These are phyloP conservation scores for Echiichthys vipera DNA, from an alignment of 2,797 vertebrate species.

Conservation along the genomic window DNA sequence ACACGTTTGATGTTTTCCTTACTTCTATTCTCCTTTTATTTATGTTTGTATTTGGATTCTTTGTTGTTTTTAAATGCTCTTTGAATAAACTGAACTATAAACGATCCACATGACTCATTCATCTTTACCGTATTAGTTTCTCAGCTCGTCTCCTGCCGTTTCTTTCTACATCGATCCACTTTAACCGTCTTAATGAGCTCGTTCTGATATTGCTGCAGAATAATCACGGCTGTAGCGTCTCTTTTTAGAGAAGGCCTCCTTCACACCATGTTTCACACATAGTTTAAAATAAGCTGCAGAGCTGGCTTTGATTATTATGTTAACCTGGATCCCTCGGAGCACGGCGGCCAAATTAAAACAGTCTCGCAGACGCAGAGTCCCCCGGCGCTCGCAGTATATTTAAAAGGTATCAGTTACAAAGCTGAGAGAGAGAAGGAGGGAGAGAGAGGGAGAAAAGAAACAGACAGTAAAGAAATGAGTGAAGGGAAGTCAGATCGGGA, in stretches of 20 bases:
- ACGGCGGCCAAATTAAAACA: slow-evolving; percentile 77
- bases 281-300: slow-evolving; percentile 63
- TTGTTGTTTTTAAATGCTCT: no score
- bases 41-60: no score
- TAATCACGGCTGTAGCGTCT: no score
- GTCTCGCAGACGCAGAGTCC: slow-evolving; percentile 71
- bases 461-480: slow-evolving; percentile 41
- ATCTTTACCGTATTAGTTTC: no score
- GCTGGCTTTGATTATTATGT: slow-evolving; percentile 81
- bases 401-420: slow-evolving; percentile 79
- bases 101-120: no score
- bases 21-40: no score
- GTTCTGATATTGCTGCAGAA: neutral
- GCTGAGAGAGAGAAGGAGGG: slow-evolving; percentile 16
- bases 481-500: slow-evolving; percentile 23
- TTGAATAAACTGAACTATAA: no score
- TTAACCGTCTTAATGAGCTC: no score
- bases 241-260: slow-evolving; percentile 54
- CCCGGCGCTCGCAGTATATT: slow-evolving; percentile 64
- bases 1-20: no score
- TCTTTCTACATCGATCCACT: no score
- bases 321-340: slow-evolving; percentile 79
- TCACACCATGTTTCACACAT: slow-evolving; percentile 77
- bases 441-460: slow-evolving; percentile 6
- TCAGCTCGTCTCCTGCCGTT: no score